These are phyloP conservation scores for Charina bottae DNA, from an alignment of 2,113 vertebrate species.

Conservation along the genomic window DNA sequence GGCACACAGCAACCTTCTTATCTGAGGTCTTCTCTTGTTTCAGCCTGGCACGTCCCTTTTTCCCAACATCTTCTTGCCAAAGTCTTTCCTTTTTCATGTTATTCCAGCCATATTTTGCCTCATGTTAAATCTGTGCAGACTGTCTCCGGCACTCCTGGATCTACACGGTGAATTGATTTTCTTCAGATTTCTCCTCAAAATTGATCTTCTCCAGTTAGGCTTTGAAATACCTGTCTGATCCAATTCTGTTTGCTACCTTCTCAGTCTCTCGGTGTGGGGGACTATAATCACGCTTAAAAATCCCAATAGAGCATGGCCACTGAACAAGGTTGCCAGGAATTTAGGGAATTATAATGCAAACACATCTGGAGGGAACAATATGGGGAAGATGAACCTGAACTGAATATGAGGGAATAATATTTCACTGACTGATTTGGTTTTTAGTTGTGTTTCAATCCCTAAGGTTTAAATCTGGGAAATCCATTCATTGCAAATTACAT, in stretches of 20 bases:
- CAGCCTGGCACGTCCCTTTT: background rate
- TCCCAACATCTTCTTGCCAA: no score
- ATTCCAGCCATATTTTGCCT: background rate
- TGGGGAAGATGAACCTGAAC: background rate
- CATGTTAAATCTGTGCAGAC: background rate
- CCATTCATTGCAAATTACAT: background rate
- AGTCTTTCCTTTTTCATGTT: no score
- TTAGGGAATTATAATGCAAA: background rate
- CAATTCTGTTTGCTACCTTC: background rate
- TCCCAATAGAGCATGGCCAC: background rate
- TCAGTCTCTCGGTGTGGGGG: background rate
- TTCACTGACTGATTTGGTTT: background rate
- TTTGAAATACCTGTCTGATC: background rate
- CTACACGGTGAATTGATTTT: background rate
- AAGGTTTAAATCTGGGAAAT: background rate
- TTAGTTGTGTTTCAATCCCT: background rate
- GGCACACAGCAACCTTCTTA: background rate
- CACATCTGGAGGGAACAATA: background rate
- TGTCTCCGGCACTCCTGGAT: background rate
- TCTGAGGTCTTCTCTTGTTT: background rate
- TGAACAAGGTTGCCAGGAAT: background rate
- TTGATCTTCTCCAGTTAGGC: background rate
- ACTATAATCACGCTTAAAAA: background rate
- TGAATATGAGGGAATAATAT: background rate
- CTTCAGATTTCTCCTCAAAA: background rate